These are phyloP conservation scores for Picathartes gymnocephalus DNA, from an alignment of 2,113 vertebrate species.

Conservation along the genomic window DNA sequence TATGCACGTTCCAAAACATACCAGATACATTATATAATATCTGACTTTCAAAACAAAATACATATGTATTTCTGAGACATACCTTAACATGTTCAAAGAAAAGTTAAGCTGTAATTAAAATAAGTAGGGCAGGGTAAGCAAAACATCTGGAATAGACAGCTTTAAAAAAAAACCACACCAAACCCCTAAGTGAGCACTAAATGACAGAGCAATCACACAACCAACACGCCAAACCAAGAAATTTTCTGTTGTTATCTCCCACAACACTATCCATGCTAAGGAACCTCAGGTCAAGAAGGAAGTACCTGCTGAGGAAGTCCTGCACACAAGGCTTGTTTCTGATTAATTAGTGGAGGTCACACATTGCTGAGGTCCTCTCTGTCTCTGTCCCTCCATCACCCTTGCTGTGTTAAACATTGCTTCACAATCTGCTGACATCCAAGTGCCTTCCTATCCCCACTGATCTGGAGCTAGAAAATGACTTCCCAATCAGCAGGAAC, in stretches of 20 bases:
- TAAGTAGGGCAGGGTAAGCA: slow-evolving; percentile 26
- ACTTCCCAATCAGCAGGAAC: not conserved
- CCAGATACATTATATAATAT: slow-evolving; percentile 52
- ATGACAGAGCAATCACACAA: not conserved
- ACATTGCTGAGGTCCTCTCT: rapidly evolving
- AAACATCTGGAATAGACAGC: not conserved
- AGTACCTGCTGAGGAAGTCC: not conserved
- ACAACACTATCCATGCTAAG: not conserved
- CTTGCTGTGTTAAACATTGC: not conserved
- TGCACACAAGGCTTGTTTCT: not conserved
- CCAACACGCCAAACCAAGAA: not conserved
- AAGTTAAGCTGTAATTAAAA: slow-evolving; percentile 65
- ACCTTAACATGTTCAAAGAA: slow-evolving; percentile 70
- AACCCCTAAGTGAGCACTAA: not conserved
- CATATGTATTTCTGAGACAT: slow-evolving; percentile 58
- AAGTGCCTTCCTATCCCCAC: not conserved
- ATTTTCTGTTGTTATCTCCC: not conserved
- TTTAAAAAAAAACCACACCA: not conserved
- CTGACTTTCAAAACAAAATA: slow-evolving; percentile 16
- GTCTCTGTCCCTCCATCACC: not conserved
- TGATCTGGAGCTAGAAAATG: not conserved
- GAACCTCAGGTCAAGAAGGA: not conserved
- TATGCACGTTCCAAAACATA: slow-evolving; percentile 55
- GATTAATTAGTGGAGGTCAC: not conserved
- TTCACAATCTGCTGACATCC: not conserved